These are phyloP conservation scores for Epiblema foenella DNA, from an alignment of 2,888 invertebrate genomes.

Conservation along the genomic window DNA sequence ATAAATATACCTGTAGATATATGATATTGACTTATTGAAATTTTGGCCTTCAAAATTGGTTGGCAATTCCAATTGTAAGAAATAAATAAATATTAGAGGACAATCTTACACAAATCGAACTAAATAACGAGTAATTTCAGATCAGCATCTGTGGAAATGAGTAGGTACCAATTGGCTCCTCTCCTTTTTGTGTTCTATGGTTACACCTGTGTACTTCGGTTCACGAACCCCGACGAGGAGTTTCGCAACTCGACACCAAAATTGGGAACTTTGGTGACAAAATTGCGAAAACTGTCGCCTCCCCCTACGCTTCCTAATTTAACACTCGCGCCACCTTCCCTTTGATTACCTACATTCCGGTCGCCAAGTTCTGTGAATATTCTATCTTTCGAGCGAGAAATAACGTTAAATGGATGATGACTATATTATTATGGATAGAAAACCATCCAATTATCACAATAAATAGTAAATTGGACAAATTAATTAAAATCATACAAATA, in stretches of 20 bases:
- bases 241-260: constrained; percentile 82
- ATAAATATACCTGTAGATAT: too few species aligned
- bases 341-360: constrained; percentile 37
- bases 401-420: too few species aligned
- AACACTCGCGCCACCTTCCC: constrained; percentile 33
- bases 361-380: constrained; percentile 46
- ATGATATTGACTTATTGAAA: too few species aligned
- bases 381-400: background rate
- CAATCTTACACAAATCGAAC: too few species aligned
- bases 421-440: too few species aligned
- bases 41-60: too few species aligned
- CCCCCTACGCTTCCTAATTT: constrained; percentile 40
- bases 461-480: too few species aligned
- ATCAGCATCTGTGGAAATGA: background rate
- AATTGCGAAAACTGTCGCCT: constrained; percentile 74
- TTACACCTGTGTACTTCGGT: constrained; percentile 68
- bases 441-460: too few species aligned
- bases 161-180: constrained; percentile 1
- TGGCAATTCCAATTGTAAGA: background rate
- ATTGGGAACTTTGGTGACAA: constrained; percentile 79
- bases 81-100: too few species aligned
- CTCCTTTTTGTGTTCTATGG: constrained; percentile 46
- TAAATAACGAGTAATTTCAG: background rate
- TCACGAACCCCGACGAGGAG: constrained; percentile 66
- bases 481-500: too few species aligned